Base-by-base conservation (phyloP, 2,797 vertebrate genomes). In the Fistularia commersonii region DNA sequence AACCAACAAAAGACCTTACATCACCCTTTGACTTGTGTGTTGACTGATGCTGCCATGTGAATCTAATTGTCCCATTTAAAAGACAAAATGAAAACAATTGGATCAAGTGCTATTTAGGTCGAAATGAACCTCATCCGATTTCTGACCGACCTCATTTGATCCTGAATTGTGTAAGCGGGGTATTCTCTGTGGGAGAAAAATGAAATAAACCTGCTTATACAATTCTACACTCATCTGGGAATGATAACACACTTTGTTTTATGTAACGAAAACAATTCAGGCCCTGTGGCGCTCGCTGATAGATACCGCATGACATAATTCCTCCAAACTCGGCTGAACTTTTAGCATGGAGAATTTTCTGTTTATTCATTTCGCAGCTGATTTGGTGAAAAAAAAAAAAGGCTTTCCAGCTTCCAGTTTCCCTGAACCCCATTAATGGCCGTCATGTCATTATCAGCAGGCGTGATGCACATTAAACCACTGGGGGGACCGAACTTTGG, bases 41-140 rank as follows among this genome's bases (percentile, higher is more conserved):
- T 75, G 57, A 42, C 56, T 65, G 55, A 32, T 46, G 40, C 14
- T 31, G 8, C 45, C 61, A 78, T 64, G 69, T 74, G 63, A 65
- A 41, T 64, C 55, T 41, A 67, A 48, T 79, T 8, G 60, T 49
- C 15, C 46, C 36, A 1, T 46, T 51, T 33, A 14, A 32, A 35
- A 6, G 47, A 69, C 44, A 51, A 34, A 65, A 41, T 74, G 69
- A 6, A 12, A 41, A 10, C 63, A 66, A 79, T 72, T 14, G 54
- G 0, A 77, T 72, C 39, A 45, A 8, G 41, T 50, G 6, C 46
- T 8, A 45, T 45, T 62, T 54, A 7, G 32, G 11, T 53, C 33
- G 39, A 34, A 31, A 51, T 6, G 6, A 41, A 61, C 51, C 15
- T 40, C 8, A n/a, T 0, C 9, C 32, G 31, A 61, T 15, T 38